Evolutionary conservation across 2,888 invertebrate genomes (phyloP).

Genomic region (Parasteatoda lunata): DNA sequence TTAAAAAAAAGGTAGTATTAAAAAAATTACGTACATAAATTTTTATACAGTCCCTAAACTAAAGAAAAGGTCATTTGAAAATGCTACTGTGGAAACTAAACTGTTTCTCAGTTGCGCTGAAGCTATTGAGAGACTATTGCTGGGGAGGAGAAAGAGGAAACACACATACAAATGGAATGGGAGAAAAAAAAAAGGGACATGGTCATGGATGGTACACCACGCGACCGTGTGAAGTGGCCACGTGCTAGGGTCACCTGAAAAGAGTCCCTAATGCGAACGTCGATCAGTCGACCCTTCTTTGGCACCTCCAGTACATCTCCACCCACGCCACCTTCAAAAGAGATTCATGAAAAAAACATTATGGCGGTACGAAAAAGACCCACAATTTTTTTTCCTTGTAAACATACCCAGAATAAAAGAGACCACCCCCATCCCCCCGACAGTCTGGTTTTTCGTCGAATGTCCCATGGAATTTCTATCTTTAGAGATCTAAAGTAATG

Average conservation of each 20-base stretch:
- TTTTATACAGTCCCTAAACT: constrained; percentile 8
- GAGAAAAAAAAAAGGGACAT: constrained; percentile 4
- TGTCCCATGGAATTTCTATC: too few relatives aligned
- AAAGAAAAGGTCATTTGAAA: constrained; percentile 59
- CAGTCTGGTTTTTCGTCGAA: background rate
- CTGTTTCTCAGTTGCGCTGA: constrained; percentile 26
- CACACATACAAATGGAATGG: constrained; percentile 16
- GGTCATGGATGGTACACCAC: constrained; percentile 6
- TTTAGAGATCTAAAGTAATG: constrained; percentile 40
- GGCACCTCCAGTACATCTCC: background rate
- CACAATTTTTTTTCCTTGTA: background rate
- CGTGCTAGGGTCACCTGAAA: constrained; percentile 68
- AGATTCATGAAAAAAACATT: background rate
- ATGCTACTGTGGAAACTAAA: constrained; percentile 32
- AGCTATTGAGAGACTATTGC: constrained; percentile 6
- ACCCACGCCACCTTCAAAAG: background rate
- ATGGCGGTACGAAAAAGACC: background rate
- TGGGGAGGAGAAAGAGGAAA: constrained; percentile 13
- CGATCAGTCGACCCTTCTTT: constrained; percentile 63
- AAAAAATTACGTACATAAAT: background rate
- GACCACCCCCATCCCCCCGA: background rate
- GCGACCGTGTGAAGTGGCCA: constrained; percentile 66
- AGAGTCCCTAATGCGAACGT: constrained; percentile 68
- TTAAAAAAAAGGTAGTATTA: background rate
- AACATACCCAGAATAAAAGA: constrained; percentile 2